A percentile compares a stretch with the other conserved stretches of the same genome.
Conservation (phyloP, 2,888 invertebrate species). For the Rosalia funebris region DNA sequence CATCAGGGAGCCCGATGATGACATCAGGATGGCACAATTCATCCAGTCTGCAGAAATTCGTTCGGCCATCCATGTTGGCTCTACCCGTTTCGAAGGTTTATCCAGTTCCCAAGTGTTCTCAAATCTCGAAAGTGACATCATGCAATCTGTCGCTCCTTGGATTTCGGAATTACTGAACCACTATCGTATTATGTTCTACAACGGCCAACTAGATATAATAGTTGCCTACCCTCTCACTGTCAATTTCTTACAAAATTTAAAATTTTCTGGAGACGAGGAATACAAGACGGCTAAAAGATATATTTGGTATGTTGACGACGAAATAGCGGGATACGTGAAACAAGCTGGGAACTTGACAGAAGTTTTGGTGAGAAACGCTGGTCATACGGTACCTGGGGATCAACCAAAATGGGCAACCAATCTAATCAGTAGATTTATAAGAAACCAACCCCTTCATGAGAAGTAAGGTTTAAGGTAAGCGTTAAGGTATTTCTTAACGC, state of each 20-base stretch:
- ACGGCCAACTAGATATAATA: constrained; percentile 91
- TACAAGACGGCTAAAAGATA: constrained; percentile 75
- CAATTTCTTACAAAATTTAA: constrained; percentile 77
- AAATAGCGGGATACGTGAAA: constrained; percentile 81
- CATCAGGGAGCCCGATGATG: constrained; percentile 58
- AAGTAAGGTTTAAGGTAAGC: background rate
- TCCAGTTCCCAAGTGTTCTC: constrained; percentile 74
- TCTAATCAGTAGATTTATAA: constrained; percentile 75
- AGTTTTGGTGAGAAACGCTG: constrained; percentile 80
- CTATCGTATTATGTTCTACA: constrained; percentile 83
- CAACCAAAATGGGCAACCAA: constrained; percentile 81
- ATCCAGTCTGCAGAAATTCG: constrained; percentile 73
- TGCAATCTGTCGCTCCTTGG: constrained; percentile 82
- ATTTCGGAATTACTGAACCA: constrained; percentile 74
- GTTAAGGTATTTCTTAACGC: too few relatives aligned
- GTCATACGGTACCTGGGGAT: constrained; percentile 84
- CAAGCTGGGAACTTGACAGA: constrained; percentile 77
- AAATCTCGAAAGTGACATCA: constrained; percentile 78
- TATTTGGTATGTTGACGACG: constrained; percentile 75
- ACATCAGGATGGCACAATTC: constrained; percentile 71
- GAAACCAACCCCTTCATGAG: constrained; percentile 45
- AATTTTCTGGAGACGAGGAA: constrained; percentile 73
- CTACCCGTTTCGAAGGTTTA: constrained; percentile 73
- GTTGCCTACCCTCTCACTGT: constrained; percentile 88
- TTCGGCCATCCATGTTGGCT: constrained; percentile 86